Conservation (phyloP, 2,797 vertebrate genomes). For the Astyanax mexicanus region DNA sequence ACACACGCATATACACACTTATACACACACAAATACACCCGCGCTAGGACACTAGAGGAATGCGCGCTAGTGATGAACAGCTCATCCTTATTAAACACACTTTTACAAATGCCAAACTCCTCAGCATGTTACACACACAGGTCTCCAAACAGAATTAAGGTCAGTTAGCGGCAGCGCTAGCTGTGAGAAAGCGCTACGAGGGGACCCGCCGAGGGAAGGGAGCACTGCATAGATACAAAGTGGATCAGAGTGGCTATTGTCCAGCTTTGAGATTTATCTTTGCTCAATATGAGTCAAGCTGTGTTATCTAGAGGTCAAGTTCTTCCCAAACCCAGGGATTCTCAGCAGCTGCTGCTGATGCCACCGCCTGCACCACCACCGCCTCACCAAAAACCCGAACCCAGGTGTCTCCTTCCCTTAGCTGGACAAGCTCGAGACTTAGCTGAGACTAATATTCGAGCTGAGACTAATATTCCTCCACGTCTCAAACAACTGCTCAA, state of each 20-base stretch:
- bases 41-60: constrained; percentile 46
- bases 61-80: constrained; percentile 52
- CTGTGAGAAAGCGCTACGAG: constrained; percentile 35
- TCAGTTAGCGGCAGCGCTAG: constrained; percentile 49
- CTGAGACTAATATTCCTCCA: constrained; percentile 22
- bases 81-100: constrained; percentile 61
- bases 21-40: constrained; percentile 44
- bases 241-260: constrained; percentile 53
- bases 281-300: constrained; percentile 58
- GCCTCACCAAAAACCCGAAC: constrained; percentile 23
- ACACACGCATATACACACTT: constrained; percentile 44
- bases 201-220: constrained; percentile 35
- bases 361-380: too few relatives aligned
- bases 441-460: background rate
- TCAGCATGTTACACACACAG: constrained; percentile 52
- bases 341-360: constrained; percentile 32
- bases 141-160: constrained; percentile 53
- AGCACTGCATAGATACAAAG: constrained; percentile 55
- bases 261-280: constrained; percentile 55
- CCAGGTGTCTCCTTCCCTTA: constrained; percentile 40
- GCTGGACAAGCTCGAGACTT: constrained; percentile 30
- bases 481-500: constrained; percentile 25
- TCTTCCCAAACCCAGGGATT: constrained; percentile 58
- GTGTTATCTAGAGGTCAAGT: constrained; percentile 56
- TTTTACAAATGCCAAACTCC: constrained; percentile 57